Evolutionary conservation across 1,140 invertebrate species (phyloP).

Genomic region (Steinernema khuongi): DNA sequence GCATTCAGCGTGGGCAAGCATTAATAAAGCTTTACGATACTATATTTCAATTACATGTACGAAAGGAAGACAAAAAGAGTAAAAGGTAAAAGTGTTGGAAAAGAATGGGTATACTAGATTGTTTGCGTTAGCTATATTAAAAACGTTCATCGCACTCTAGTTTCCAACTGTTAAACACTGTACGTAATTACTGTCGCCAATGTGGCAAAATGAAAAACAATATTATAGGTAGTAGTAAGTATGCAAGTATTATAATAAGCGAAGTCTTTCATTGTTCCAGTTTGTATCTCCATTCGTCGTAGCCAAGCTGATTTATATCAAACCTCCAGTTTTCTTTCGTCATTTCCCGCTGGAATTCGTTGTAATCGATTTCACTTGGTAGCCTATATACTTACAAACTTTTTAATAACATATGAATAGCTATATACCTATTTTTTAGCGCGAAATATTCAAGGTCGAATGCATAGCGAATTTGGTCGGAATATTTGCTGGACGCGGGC

Average conservation of each 20-base stretch:
- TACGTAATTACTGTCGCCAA: neutral
- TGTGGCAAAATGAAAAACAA: neutral
- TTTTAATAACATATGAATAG: neutral
- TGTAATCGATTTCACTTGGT: neutral
- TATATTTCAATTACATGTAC: too few species aligned
- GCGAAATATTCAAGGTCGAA: constrained; percentile 34
- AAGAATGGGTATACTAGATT: too few species aligned
- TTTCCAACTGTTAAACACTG: neutral
- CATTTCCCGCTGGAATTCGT: constrained; percentile 27
- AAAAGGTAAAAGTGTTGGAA: too few species aligned
- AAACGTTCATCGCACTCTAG: neutral
- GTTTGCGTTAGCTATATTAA: too few species aligned
- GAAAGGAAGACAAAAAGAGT: too few species aligned
- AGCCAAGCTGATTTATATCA: constrained; percentile 29
- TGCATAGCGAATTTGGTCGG: constrained; percentile 19
- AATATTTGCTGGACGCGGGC: neutral
- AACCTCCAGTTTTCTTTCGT: constrained; percentile 23
- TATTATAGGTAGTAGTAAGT: neutral
- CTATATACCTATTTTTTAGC: neutral
- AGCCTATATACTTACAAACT: neutral
- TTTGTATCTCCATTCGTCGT: constrained; percentile 39
- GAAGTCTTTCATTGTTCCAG: too few species aligned
- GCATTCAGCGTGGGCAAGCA: too few species aligned
- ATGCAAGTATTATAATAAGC: neutral
- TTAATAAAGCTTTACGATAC: too few species aligned